Percentiles rank a stretch among this genome's conserved stretches.
Evolutionary conservation across 2,888 invertebrate genomes (phyloP).

Genomic region (Brachylomia viminalis): DNA sequence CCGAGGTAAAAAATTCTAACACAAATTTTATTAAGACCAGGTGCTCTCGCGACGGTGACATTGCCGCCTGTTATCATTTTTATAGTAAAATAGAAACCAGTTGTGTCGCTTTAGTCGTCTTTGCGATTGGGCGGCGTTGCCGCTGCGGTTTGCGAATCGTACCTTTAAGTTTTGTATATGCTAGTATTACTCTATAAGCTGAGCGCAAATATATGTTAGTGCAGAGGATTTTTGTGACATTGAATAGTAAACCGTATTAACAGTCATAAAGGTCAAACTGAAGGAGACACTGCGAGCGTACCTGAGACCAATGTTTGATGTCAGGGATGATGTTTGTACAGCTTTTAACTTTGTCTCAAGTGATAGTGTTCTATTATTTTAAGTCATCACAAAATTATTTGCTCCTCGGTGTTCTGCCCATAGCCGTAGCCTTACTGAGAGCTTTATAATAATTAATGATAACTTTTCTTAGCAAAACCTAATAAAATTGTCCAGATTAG

Average conservation of each 20-base stretch:
- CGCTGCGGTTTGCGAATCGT: neutral
- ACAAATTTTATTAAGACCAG: neutral
- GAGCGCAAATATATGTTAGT: neutral
- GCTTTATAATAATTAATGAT: neutral
- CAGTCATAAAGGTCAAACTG: neutral
- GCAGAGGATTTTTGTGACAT: neutral
- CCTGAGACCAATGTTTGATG: neutral
- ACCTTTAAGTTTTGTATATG: neutral
- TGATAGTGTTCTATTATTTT: neutral
- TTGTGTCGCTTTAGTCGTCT: neutral
- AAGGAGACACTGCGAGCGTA: neutral
- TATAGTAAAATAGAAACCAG: neutral
- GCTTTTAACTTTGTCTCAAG: slow-evolving; percentile 1
- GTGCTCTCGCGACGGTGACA: neutral
- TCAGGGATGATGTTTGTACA: neutral
- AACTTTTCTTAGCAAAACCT: neutral
- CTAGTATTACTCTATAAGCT: neutral
- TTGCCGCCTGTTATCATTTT: neutral
- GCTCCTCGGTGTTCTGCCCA: neutral
- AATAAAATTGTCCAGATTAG: neutral
- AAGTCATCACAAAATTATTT: slow-evolving; percentile 10
- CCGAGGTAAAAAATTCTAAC: neutral
- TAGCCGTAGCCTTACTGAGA: neutral
- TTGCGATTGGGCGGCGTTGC: neutral
- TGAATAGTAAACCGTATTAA: neutral